Base-by-base conservation (phyloP, 2,888 invertebrate species). In the Eupithecia dodoneata region DNA sequence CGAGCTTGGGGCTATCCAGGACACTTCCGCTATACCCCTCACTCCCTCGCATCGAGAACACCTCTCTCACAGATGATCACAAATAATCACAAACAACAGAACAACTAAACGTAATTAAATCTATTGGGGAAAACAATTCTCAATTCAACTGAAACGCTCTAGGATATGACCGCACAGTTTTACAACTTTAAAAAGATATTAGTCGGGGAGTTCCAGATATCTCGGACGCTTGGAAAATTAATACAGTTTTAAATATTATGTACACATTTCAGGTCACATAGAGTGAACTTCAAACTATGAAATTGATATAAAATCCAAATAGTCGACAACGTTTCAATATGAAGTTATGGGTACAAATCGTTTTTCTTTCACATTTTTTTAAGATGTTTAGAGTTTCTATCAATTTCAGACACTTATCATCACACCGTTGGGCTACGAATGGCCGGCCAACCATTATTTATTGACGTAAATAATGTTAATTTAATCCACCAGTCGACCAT, bases 21-120 rank as follows among this genome's bases (percentile, higher is more conserved):
- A 93, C 94, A 94, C 93, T 92, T 93, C 93, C 93, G 93, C 94
- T 93, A 93, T 94, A 94, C 94, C 94, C 94, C 94, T 93, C 94
- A 94, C 94, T 94, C 94, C 93, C 94, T 94, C 93, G 93, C 92
- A 94, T 94, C 94, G 94, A 94, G 94, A 94, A 95, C 94, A 95
- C 94, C 94, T 94, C 94, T 94, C 94, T 94, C 94, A 94, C 94
- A 94, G 91, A 93, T 94, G 92, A 93, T 93, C 91, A 94, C 92
- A 95, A 94, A 93, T 93, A 92, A 93, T 92, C 90, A 92, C 88
- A 93, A 93, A 89, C 90, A 93, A 94, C 90, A 90, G 86, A 91
- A 92, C 85, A 93, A 94, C 90, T 91, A 85, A 94, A 94, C 89
- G 91, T 89, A 93, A 93, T 89, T 86, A 87, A 90, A 91, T 92